These are phyloP conservation scores for Tragelaphus imberbis DNA, from an alignment of 2,113 vertebrate species.

Conservation along the genomic window DNA sequence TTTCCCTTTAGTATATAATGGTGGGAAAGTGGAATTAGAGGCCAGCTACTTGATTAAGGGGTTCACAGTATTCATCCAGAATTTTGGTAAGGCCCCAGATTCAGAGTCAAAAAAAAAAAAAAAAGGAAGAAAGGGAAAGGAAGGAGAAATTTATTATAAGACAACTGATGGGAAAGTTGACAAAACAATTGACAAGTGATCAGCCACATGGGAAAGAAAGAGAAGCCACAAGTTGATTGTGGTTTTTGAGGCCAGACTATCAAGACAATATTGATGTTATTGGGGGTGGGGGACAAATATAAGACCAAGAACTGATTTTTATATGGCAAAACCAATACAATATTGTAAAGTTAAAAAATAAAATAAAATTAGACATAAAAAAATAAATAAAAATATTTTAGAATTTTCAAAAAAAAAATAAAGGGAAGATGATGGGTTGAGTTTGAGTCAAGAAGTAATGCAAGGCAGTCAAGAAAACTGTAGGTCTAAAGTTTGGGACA, in stretches of 20 bases:
- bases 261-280: background rate
- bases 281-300: background rate
- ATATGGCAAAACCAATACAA: no score
- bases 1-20: background rate
- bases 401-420: background rate
- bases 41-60: background rate
- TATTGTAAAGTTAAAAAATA: no score
- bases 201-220: background rate
- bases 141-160: background rate
- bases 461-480: slow-evolving; percentile 10
- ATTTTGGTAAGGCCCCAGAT: background rate
- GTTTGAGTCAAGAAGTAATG: background rate
- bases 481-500: background rate
- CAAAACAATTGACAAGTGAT: slow-evolving; percentile 27
- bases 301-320: background rate
- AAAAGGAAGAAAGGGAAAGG: slow-evolving; percentile 7
- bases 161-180: background rate
- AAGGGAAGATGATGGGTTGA: background rate
- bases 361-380: no score
- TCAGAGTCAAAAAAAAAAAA: slow-evolving; percentile 3
- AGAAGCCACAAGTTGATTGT: background rate
- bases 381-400: no score
- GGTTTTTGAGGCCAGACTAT: background rate
- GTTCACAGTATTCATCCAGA: background rate
- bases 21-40: background rate